These are phyloP conservation scores for Leucozona laternaria DNA, from an alignment of 2,888 invertebrate genomes.

Conservation along the genomic window DNA sequence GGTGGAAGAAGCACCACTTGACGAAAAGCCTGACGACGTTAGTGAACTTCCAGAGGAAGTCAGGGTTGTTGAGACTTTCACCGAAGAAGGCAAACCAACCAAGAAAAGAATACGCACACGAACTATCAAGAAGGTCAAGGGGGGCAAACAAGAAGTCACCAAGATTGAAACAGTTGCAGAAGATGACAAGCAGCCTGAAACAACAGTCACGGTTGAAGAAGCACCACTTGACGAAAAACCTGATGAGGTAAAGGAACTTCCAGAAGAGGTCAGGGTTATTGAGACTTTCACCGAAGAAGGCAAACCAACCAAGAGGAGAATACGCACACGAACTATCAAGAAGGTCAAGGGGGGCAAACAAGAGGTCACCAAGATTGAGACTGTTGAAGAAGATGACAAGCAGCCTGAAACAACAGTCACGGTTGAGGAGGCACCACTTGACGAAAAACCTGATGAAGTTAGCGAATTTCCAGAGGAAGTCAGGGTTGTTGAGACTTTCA, in stretches of 20 bases:
- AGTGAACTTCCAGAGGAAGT: slow-evolving; percentile 60
- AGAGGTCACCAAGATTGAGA: slow-evolving; percentile 81
- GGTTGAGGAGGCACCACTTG: slow-evolving; percentile 68
- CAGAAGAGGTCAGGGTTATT: slow-evolving; percentile 77
- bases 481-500: slow-evolving; percentile 82
- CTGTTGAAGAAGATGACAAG: slow-evolving; percentile 79
- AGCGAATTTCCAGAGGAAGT: slow-evolving; percentile 78
- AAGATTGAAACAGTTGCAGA: slow-evolving; percentile 79
- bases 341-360: slow-evolving; percentile 76
- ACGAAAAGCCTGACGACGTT: slow-evolving; percentile 74
- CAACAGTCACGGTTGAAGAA: slow-evolving; percentile 77
- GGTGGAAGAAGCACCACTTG: slow-evolving; percentile 74
- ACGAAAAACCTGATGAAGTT: slow-evolving; percentile 77
- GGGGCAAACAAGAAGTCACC: slow-evolving; percentile 78
- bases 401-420: slow-evolving; percentile 79
- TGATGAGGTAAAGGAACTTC: slow-evolving; percentile 76
- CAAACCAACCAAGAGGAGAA: slow-evolving; percentile 77
- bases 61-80: slow-evolving; percentile 49
- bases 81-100: slow-evolving; percentile 77
- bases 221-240: slow-evolving; percentile 61
- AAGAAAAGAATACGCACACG: slow-evolving; percentile 79
- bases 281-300: slow-evolving; percentile 79
- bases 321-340: slow-evolving; percentile 76
- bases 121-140: slow-evolving; percentile 77
- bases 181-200: slow-evolving; percentile 80